These are phyloP conservation scores for Panagrolaimus sp. DNA, from an alignment of 1,140 invertebrate genomes.

Conservation along the genomic window DNA sequence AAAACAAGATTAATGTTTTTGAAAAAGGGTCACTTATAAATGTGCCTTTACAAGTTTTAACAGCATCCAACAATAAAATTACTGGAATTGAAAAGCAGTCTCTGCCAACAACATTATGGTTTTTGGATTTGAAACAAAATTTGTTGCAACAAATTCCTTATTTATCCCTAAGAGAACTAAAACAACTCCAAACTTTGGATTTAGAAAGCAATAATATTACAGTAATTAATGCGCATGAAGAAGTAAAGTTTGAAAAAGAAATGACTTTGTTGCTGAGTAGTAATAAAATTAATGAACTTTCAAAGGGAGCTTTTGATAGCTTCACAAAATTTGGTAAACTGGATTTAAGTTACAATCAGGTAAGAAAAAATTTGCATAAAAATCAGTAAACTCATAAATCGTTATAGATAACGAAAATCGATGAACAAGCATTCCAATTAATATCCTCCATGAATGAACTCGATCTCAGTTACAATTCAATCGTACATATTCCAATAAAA, in stretches of 20 bases:
- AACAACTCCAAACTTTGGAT: constrained; percentile 30
- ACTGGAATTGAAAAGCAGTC: constrained; percentile 25
- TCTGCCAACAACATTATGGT: constrained; percentile 31
- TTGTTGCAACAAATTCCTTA: constrained; percentile 44
- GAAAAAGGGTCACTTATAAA: constrained; percentile 15
- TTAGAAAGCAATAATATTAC: constrained; percentile 46
- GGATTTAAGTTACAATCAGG: constrained; percentile 44
- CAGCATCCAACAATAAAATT: constrained; percentile 42
- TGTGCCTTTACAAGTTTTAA: constrained; percentile 43
- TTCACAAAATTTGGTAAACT: constrained; percentile 32
- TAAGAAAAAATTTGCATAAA: constrained; percentile 14
- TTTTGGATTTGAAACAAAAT: constrained; percentile 42
- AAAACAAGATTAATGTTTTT: constrained; percentile 18
- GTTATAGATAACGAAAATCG: constrained; percentile 32
- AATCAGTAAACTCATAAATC: neutral
- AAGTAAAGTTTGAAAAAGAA: constrained; percentile 32
- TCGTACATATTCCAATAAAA: constrained; percentile 37
- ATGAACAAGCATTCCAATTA: constrained; percentile 30
- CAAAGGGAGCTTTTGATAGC: constrained; percentile 27
- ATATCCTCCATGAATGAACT: constrained; percentile 18
- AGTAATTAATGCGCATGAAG: constrained; percentile 20
- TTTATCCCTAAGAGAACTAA: constrained; percentile 27
- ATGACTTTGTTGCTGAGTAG: constrained; percentile 33
- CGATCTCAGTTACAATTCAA: constrained; percentile 36
- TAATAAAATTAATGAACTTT: constrained; percentile 31